Evolutionary conservation across 2,113 vertebrate species (phyloP), one percentile per base, ranked within the genome.

Genomic region (Grallaria varia): DNA sequence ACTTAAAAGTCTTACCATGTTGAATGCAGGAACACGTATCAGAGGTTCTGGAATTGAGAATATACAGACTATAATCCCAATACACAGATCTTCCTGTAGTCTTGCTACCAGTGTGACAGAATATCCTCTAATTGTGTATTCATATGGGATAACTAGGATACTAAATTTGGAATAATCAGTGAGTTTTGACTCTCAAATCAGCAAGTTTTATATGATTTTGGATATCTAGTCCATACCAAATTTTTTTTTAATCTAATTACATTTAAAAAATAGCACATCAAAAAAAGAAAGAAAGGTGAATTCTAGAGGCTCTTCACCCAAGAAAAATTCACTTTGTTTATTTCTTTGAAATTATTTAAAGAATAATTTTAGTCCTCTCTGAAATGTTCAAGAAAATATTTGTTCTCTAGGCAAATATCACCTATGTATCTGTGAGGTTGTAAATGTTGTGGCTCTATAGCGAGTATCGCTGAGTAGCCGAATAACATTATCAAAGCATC

Each of bases 381-480:
- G 19, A 81, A 84, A 60, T 18, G 15, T 16, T 42, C 8, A 73
- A 31, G 62, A 62, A 72, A 75, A 42, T 37, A 40, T 47, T 85
- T 58, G 6, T 24, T 83, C 45, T 22, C 63, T 31, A 7, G 63
- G 47, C n/a, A 47, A 35, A 83, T 62, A 10, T 39, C 44, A 80
- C 59, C 44, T 60, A 11, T 31, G 44, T 42, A 6, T n/a, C 69
- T 74, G 22, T 6, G 31, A 62, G 31, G 35, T 86, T 88, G 71
- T 44, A 56, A 87, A 49, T 12, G 11, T 7, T 47, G 4, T 55
- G 40, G 13, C 37, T 80, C 39, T 55, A 33, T 35, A 53, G 49
- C 28, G 56, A 40, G 40, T 25, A n/a, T 27, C 0, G 0, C 31
- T 49, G 35, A 60, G 44, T 2, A 76, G 18, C 53, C 27, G 1